Conservation (phyloP, 2,888 invertebrate genomes). For the Clivina fossor region DNA sequence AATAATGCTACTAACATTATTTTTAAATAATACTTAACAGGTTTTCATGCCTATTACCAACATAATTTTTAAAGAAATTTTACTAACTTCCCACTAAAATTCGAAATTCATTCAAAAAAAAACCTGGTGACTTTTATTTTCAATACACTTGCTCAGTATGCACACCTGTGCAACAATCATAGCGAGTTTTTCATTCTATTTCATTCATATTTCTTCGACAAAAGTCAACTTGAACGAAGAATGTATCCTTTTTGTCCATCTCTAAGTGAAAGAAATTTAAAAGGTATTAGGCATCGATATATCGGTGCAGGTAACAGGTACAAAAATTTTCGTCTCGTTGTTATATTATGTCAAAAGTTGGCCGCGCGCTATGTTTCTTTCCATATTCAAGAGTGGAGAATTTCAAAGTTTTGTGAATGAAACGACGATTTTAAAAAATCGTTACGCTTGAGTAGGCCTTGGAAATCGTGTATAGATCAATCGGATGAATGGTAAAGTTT, state of each 20-base stretch:
- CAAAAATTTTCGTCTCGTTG: too few relatives aligned
- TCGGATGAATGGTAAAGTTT: too few relatives aligned
- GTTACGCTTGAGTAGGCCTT: slow-evolving; percentile 13
- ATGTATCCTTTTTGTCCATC: slow-evolving; percentile 13
- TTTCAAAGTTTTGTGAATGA: slow-evolving; percentile 12
- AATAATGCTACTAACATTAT: background rate
- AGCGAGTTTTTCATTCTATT: slow-evolving; percentile 17
- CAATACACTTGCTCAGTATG: background rate
- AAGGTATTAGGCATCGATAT: slow-evolving; percentile 29
- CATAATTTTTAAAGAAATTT: background rate
- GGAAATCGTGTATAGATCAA: too few relatives aligned
- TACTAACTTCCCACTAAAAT: too few relatives aligned
- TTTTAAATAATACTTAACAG: background rate
- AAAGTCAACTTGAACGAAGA: slow-evolving; percentile 21
- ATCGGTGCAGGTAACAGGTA: background rate
- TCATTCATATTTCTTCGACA: slow-evolving; percentile 20
- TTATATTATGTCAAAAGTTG: too few relatives aligned
- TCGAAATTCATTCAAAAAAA: background rate
- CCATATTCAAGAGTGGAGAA: slow-evolving; percentile 16
- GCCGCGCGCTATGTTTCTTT: slow-evolving; percentile 3
- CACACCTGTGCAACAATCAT: slow-evolving; percentile 14
- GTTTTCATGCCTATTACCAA: background rate
- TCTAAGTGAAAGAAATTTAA: slow-evolving; percentile 17
- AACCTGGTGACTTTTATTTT: background rate
- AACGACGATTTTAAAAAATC: slow-evolving; percentile 1